phyloP scores from a whole-genome alignment of 2,113 vertebrate genomes.

The Hemibagrus wyckioides region DNA sequence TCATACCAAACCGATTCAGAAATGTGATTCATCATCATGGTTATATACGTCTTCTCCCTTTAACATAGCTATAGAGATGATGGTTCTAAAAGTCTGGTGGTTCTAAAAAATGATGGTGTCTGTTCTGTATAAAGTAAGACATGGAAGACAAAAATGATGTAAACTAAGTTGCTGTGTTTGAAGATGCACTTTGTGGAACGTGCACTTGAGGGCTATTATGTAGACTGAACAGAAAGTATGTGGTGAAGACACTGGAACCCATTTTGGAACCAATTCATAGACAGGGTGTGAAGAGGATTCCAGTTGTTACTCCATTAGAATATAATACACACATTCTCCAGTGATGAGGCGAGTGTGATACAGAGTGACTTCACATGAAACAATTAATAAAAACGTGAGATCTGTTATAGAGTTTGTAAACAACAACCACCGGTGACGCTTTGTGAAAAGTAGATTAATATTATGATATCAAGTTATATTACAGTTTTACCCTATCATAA shows the following conservation, averaged over 20 bases:
- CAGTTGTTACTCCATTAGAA: not conserved
- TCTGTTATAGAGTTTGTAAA: not conserved
- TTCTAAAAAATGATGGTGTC: conserved; percentile 2
- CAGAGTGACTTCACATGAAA: not conserved
- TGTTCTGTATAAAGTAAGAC: conserved; percentile 25
- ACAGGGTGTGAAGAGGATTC: not conserved
- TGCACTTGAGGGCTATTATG: not conserved
- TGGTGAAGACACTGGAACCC: not conserved
- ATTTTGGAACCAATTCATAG: not conserved
- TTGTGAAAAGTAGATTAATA: not conserved
- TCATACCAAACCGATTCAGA: not conserved
- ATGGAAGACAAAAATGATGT: conserved; percentile 46
- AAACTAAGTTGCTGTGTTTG: conserved; percentile 38
- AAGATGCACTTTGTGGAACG: conserved; percentile 36
- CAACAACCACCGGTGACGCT: conserved; percentile 13
- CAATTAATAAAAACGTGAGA: not conserved
- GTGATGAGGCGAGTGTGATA: not conserved
- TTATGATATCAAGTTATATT: not conserved
- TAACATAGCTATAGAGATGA: not conserved
- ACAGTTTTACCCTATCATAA: not conserved
- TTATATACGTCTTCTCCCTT: not conserved
- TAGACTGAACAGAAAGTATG: conserved; percentile 2
- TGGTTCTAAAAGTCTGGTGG: not conserved
- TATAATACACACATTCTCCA: not conserved
- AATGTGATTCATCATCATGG: not conserved